Base-by-base conservation (phyloP, 1,140 invertebrate species). In the Sesamia nonagrioides region DNA sequence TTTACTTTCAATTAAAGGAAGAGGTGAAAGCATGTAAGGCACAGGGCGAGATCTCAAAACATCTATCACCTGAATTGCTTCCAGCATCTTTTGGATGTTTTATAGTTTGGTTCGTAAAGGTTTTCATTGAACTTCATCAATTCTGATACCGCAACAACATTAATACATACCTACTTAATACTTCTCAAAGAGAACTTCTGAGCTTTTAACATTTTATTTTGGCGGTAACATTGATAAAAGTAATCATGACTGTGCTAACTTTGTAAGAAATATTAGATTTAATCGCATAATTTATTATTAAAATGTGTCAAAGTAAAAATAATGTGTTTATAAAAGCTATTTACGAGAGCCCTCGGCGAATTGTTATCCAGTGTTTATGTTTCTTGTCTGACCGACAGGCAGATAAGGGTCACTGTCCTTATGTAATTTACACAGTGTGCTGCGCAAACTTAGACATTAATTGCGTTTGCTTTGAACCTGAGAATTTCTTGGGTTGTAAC, bases 401-500 rank as follows among this genome's bases (percentile, higher is more conserved):
- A 66, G 63, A 68, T 48, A 48, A 27, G 63, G 69, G 37, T 42
- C 6, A 15, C n/a, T 13, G 33, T 6, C 71, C 37, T 73, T 42
- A n/a, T 15, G 42, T 33, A 33, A 17, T 42, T 60, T 60, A 18
- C 33, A 18, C 21, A 58, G 27, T 21, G 3, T 17, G 45, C 33
- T 33, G 15, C 4, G 15, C 33, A 71, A 71, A 52, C 50, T 71
- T 27, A 37, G 37, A 71, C 9, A 71, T 54, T 60, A 73, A 74
- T 60, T 45, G 54, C 42, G 33, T 45, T 58, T 71, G n/a, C 15
- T 52, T 27, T 54, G 1, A 27, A 45, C 17, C 4, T 37, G 17
- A 35, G 1, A 66, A 13, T 54, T 52, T 52, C 3, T n/a, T 33
- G 7, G 2, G 17, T 13, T 6, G 50, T 13, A 18, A 17, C 9